Evolutionary conservation across 2,797 vertebrate genomes (phyloP).

Genomic region (Ceryle rudis): DNA sequence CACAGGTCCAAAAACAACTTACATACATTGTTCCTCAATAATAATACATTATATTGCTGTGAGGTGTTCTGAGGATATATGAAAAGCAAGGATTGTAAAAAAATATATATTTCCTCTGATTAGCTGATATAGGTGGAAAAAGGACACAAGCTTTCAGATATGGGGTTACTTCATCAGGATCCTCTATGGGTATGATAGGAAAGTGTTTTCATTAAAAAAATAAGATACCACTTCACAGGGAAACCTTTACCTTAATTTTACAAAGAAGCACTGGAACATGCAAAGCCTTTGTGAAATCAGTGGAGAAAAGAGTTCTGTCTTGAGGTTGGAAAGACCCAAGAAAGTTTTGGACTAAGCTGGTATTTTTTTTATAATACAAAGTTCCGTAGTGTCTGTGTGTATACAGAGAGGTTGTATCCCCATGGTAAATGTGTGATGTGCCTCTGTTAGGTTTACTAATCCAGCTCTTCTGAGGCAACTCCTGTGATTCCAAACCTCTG

Average conservation of each 20-base stretch:
- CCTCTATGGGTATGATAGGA: background rate
- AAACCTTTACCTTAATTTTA: background rate
- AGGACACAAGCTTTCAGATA: background rate
- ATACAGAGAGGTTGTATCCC: background rate
- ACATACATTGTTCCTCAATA: background rate
- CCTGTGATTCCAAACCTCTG: conserved; percentile 49
- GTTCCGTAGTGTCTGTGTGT: background rate
- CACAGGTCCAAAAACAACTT: background rate
- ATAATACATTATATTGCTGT: background rate
- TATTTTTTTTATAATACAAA: background rate
- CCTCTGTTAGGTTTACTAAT: conserved; percentile 40
- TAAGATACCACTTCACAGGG: background rate
- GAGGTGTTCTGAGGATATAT: background rate
- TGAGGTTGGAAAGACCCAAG: background rate
- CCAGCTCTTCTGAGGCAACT: conserved; percentile 25
- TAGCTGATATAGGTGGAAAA: background rate
- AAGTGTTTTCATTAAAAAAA: background rate
- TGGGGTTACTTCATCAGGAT: background rate
- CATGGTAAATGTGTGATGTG: conserved; percentile 11
- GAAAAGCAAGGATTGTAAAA: background rate
- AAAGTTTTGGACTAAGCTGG: background rate
- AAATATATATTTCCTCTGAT: background rate
- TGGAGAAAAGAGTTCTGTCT: background rate
- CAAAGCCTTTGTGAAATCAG: background rate
- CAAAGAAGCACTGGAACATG: background rate